Base-by-base conservation (phyloP, 2,888 invertebrate species). In the Thumatha senex region DNA sequence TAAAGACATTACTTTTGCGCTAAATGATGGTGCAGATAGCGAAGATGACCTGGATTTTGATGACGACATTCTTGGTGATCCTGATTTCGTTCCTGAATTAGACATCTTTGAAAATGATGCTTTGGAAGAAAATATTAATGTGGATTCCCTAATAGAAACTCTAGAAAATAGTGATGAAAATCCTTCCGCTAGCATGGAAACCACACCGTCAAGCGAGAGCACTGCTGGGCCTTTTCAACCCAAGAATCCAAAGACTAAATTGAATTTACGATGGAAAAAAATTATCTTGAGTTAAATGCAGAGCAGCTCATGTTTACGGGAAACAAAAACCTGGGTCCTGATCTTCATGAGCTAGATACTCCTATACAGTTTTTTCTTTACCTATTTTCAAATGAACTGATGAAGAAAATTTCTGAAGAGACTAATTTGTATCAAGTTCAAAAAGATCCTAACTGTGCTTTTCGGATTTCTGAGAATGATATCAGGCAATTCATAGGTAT, bases 351-450 rank as follows among this genome's bases (percentile, higher is more conserved):
- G 15, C 48, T 49, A 29, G 56, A 54, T 33, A 58, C 56, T 12
- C 61, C 61, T n/a, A 51, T 59, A 10, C 59, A 63, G 51, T 55
- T 61, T 41, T 62, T 62, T 42, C 56, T 59, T 13, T 53, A 55
- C 9, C 9, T 31, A 8, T 31, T 31, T 31, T 8, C 31, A 3
- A 8, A 31, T 5, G 31, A 31, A 7, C 13, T 63, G 8, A 61
- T 65, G 40, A 29, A 55, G 31, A 39, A 34, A 10, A 61, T 59
- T 15, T 10, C 46, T 18, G 31, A 18, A 9, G 10, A 63, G 40
- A 57, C 61, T 18, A 63, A 66, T 43, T 40, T 61, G 24, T 62
- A 63, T 40, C 39, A 39, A 29, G 57, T 66, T 1, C 63, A 61
- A 11, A 63, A 61, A 10, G 48, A 60, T 51, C 57, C 62, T 38